Evolutionary conservation across 2,888 invertebrate genomes (phyloP), one percentile per base, ranked within the genome.

Genomic region (Eurytoma californica): DNA sequence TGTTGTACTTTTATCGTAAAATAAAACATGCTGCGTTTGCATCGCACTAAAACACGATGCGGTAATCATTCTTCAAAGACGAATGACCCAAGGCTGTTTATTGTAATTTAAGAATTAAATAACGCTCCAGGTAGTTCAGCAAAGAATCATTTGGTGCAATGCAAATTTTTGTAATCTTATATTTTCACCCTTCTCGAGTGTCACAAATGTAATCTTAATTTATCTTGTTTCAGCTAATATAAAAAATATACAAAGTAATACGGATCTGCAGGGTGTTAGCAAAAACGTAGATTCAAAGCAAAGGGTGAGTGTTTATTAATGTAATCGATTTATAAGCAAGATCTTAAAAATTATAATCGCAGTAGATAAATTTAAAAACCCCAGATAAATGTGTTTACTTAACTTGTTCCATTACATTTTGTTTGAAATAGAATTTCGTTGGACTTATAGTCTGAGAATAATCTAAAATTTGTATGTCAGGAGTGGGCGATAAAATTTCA

Each of bases 231-330:
- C 78, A 82, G 83, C 60, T 72, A 83, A 55, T 72, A 57, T 63
- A 72, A 82, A 83, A 73, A 80, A 79, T 58, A 76, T 60, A 20
- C 65, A 66, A 68, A 80, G 75, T 61, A 76, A 77, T 73, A 78
- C 76, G 5, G 73, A 76, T 66, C 53, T 63, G 14, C 68, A 68
- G 47, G 73, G 68, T 76, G 49, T 18, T 20, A 76, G 70, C 47
- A 78, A 76, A 61, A 81, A 61, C 70, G 58, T 77, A 57, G 79
- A 80, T 75, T 82, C 91, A 18, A 90, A 90, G 82, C 91, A 92
- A 65, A 91, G 91, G 89, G 92, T 92, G 83, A 91, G 92, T 91
- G 39, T 7, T 39, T 39, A 39, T 9, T 39, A 1, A 9, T 39
- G 5, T 7, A 39, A 39, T 39, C 39, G 9, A 39, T 39, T 39